Evolutionary conservation across 2,888 invertebrate species (phyloP), one percentile per base, ranked within the genome.

Genomic region (Cataglyphis albicans): DNA sequence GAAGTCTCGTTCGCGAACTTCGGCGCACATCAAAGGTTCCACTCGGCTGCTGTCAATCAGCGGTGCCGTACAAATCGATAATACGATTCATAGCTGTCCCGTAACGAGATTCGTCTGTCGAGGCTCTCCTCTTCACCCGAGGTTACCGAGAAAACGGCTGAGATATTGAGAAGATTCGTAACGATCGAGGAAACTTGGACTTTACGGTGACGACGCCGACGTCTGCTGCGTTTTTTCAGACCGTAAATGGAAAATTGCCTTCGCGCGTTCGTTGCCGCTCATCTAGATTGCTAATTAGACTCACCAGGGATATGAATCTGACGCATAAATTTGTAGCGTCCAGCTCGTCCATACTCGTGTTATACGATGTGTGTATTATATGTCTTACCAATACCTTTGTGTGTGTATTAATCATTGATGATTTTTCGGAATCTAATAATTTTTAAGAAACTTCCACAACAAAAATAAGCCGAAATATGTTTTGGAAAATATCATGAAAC

Each of bases 1-100:
- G 91, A 92, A 91, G 90, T 88, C 86, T 86, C 70, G 63, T 73
- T 74, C 82, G 75, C 85, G 81, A 86, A 87, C 84, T 88, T 89
- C 90, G 90, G 91, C 89, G 68, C 67, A 91, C 91, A 87, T 90
- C 90, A 90, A 90, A 90, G 91, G 89, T 86, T 85, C 89, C 70
- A 72, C 78, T 35, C 84, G 70, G 21, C 32, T n/a, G 82, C 85
- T 21, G 88, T 87, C 86, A 91, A 90, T 91, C 89, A 83, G 72
- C 78, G 82, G 81, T 80, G 83, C 85, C 91, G 86, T 90, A 91
- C 86, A 90, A 90, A 89, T 89, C 90, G 91, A 91, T 91, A 91
- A 90, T 90, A 84, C 90, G 90, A 89, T 91, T 91, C 90, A 86
- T 91, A 91, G 85, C 84, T 85, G 70, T 72, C 68, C 80, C 86